These are phyloP conservation scores for Rambutsinella grinnellia DNA, from an alignment of 2,888 invertebrate genomes.

Conservation along the genomic window DNA sequence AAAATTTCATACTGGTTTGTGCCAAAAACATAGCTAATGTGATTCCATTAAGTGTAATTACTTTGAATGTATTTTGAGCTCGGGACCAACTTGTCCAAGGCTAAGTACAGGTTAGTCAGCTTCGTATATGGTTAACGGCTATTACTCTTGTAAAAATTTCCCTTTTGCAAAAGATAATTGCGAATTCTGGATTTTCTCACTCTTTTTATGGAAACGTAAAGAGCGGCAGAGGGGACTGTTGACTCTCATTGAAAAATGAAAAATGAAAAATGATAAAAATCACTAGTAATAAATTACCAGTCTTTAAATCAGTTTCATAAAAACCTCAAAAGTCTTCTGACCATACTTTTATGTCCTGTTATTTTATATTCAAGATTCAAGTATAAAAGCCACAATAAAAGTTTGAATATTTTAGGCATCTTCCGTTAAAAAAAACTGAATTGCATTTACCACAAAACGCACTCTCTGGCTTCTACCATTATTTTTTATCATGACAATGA, in stretches of 20 bases:
- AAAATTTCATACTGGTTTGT: background rate
- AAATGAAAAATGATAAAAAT: background rate
- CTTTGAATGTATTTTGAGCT: background rate
- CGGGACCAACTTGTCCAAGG: background rate
- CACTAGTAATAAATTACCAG: background rate
- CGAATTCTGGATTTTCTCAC: background rate
- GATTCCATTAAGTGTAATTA: constrained; percentile 33
- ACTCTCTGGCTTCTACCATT: background rate
- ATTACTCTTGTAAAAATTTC: background rate
- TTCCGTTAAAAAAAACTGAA: constrained; percentile 1
- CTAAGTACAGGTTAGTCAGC: background rate
- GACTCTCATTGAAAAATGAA: background rate
- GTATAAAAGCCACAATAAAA: background rate
- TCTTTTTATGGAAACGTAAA: background rate
- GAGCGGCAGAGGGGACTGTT: background rate
- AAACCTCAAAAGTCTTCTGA: constrained; percentile 3
- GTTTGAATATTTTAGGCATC: constrained; percentile 1
- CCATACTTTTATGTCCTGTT: too few species aligned
- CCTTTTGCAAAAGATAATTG: background rate
- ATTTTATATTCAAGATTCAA: background rate
- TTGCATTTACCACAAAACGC: background rate
- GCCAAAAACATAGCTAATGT: constrained; percentile 9
- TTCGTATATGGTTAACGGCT: background rate
- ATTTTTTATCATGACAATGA: constrained; percentile 38
- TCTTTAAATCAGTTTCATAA: background rate